Evolutionary conservation across 2,888 invertebrate genomes (phyloP).

Genomic region (Taenaris catops): DNA sequence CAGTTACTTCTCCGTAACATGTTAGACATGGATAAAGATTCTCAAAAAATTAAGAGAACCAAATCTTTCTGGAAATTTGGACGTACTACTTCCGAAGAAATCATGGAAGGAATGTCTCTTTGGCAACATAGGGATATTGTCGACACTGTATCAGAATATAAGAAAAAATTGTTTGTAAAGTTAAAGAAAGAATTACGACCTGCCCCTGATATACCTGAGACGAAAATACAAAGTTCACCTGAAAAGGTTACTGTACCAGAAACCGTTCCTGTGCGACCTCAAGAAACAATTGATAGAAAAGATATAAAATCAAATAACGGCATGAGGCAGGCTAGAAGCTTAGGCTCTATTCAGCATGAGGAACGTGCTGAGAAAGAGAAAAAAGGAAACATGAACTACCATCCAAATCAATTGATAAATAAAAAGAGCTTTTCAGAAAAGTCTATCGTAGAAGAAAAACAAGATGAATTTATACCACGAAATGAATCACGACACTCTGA

Average conservation of each 20-base stretch:
- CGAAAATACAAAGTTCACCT: constrained; percentile 41
- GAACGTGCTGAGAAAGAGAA: constrained; percentile 51
- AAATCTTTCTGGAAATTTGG: constrained; percentile 94
- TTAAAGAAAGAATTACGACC: constrained; percentile 64
- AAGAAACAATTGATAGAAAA: constrained; percentile 71
- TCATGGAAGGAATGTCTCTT: constrained; percentile 91
- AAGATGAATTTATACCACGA: constrained; percentile 56
- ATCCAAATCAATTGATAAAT: constrained; percentile 53
- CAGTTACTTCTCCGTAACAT: constrained; percentile 71
- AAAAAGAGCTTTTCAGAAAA: constrained; percentile 70
- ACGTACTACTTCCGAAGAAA: constrained; percentile 84
- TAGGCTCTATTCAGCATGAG: constrained; percentile 68
- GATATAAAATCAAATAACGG: constrained; percentile 60
- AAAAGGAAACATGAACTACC: constrained; percentile 44
- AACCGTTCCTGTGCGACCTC: constrained; percentile 45
- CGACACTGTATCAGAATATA: constrained; percentile 81
- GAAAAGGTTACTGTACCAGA: constrained; percentile 45
- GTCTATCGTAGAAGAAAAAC: constrained; percentile 62
- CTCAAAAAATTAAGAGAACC: constrained; percentile 86
- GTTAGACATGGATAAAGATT: constrained; percentile 79
- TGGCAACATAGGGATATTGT: constrained; percentile 93
- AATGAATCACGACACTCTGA: constrained; percentile 72
- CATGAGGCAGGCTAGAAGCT: constrained; percentile 69
- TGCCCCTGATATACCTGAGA: constrained; percentile 59
- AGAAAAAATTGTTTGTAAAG: constrained; percentile 67